Conservation (phyloP, 2,888 invertebrate species). For the Entomobrya proxima region DNA sequence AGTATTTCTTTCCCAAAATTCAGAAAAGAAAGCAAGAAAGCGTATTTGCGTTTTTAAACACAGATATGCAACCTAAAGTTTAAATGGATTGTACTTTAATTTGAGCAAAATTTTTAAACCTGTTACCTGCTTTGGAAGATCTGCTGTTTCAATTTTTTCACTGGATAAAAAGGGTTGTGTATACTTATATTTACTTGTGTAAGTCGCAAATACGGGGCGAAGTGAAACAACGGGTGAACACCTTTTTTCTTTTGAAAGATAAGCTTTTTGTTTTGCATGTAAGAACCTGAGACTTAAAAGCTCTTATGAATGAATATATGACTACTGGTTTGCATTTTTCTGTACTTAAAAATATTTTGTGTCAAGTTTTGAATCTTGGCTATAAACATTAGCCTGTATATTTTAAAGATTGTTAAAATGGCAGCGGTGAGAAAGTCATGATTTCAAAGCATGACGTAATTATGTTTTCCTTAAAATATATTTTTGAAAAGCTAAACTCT, state of each 20-base stretch:
- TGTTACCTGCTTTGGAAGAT: constrained; percentile 9
- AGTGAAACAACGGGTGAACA: constrained; percentile 23
- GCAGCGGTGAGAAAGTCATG: constrained; percentile 20
- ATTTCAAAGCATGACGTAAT: neutral
- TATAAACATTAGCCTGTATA: neutral
- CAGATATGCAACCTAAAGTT: neutral
- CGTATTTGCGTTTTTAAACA: constrained; percentile 35
- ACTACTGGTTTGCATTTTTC: constrained; percentile 13
- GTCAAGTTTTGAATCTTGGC: neutral
- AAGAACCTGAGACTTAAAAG: constrained; percentile 17
- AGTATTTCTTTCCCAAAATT: neutral
- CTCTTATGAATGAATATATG: constrained; percentile 2
- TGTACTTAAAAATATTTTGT: neutral
- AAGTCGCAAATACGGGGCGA: constrained; percentile 7
- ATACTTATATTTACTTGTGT: neutral
- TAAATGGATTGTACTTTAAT: constrained; percentile 38
- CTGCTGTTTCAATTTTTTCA: too few relatives aligned
- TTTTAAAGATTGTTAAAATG: constrained; percentile 16
- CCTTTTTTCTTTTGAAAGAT: neutral
- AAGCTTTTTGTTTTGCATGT: constrained; percentile 1
- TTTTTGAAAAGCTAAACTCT: neutral
- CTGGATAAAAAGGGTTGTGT: neutral
- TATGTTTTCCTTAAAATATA: neutral
- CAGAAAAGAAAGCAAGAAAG: constrained; percentile 7
- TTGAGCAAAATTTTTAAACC: constrained; percentile 43